phyloP scores from a whole-genome alignment of 2,113 vertebrate species.

The Neolamprologus tretocephalus region DNA sequence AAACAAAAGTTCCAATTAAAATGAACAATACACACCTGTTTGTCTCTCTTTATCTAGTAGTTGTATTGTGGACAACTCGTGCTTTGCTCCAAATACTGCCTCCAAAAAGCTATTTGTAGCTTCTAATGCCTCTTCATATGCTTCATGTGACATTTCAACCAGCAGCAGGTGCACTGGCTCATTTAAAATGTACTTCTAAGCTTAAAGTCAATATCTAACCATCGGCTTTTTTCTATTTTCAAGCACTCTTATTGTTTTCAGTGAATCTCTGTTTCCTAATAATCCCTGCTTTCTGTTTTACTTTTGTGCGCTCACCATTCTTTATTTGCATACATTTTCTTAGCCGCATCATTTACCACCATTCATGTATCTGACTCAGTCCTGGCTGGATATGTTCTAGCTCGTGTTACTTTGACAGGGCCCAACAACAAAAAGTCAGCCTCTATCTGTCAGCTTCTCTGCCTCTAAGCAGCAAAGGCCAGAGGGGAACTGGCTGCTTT shows the following conservation, averaged over 20 bases:
- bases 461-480: constrained; percentile 9
- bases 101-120: background rate
- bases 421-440: constrained; percentile 41
- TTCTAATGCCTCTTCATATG: background rate
- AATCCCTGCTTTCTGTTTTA: background rate
- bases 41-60: background rate
- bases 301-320: background rate
- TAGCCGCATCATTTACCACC: background rate
- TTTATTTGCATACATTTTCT: background rate
- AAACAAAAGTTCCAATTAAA: background rate
- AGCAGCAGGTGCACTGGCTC: background rate
- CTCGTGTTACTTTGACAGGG: constrained; percentile 37
- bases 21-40: background rate
- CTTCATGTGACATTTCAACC: background rate
- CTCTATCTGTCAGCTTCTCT: constrained; percentile 36
- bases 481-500: constrained; percentile 11
- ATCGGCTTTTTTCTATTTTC: background rate
- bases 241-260: background rate
- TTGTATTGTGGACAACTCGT: background rate
- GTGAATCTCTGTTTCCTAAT: background rate
- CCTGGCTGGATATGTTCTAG: constrained; percentile 10
- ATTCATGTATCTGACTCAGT: background rate
- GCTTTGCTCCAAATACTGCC: background rate
- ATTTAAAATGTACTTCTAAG: background rate
- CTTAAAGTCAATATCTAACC: background rate